Evolutionary conservation across 2,113 vertebrate species (phyloP), one percentile per base, ranked within the genome.

Genomic region (Haemorhous mexicanus): DNA sequence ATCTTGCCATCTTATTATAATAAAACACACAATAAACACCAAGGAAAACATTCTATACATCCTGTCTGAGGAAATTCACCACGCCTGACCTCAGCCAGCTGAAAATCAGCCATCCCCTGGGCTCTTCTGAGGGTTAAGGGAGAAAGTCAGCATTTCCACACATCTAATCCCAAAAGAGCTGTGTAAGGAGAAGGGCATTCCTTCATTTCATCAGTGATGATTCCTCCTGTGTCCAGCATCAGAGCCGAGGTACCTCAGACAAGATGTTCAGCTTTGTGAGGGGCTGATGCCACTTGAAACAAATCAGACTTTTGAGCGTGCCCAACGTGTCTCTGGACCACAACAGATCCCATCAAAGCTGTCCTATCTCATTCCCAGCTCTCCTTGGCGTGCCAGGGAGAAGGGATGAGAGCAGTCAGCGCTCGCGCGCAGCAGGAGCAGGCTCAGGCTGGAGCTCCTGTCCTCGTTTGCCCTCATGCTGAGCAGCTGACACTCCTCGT

Each of bases 381-480:
- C 66, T 27, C 62, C 56, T 24, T 37, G 0, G 9, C 0, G 3
- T 76, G 72, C 77, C n/a, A 23, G 59, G 58, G 70, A 35, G 83
- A 8, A 41, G 63, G 72, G 76, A 23, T 41, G 87, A 8, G 22
- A 55, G 87, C 68, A 4, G 61, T 20, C 74, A 56, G 91, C 49
- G 0, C 28, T 89, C 1, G 3, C 0, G 1, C 5, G 8, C 12
- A 3, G 62, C 26, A 19, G 55, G 10, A 26, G 4, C 7, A 1
- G 68, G 82, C 68, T 68, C 24, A 4, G 83, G 53, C 87, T 19
- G 50, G 15, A 76, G 87, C 63, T 92, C 46, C 33, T 72, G 78
- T 91, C 95, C 96, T 93, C 9, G 0, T 52, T 2, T 58, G 80
- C 84, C 80, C 95, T 30, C 3, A 0, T 35, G 53, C 53, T 1